Conservation (phyloP, 2,888 invertebrate species). For the Parasteatoda lunata region DNA sequence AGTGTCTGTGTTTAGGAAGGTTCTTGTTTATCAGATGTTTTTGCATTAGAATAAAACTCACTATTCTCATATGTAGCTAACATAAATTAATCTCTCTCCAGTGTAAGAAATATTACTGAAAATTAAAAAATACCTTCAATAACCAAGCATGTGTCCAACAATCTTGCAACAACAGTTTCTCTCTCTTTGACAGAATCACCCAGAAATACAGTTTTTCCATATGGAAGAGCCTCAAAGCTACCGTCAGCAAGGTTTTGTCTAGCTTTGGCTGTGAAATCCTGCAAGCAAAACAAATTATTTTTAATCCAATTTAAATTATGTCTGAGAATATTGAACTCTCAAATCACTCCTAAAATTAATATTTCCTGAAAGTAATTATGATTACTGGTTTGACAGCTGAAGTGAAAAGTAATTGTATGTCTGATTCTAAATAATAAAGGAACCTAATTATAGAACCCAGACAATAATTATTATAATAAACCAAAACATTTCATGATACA, state of each 20-base stretch:
- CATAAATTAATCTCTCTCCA: not conserved
- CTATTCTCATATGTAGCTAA: not conserved
- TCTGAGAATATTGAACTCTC: too few species aligned
- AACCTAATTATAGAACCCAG: too few species aligned
- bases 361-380: too few species aligned
- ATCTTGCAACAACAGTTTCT: slow-evolving; percentile 73
- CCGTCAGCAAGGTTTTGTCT: slow-evolving; percentile 67
- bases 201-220: slow-evolving; percentile 72
- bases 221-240: slow-evolving; percentile 67
- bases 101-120: too few species aligned
- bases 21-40: not conserved
- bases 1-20: not conserved
- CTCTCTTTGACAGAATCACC: slow-evolving; percentile 73
- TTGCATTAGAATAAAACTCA: not conserved
- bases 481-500: too few species aligned
- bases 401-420: too few species aligned
- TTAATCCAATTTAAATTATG: too few species aligned
- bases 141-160: slow-evolving; percentile 73
- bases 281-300: not conserved
- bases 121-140: slow-evolving; percentile 70
- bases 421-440: too few species aligned
- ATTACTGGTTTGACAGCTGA: too few species aligned
- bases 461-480: too few species aligned
- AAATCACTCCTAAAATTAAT: too few species aligned
- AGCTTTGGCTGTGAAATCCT: slow-evolving; percentile 66